These are phyloP conservation scores for Drosophila aldrichi DNA, from an alignment of 2,888 invertebrate species.

Conservation along the genomic window DNA sequence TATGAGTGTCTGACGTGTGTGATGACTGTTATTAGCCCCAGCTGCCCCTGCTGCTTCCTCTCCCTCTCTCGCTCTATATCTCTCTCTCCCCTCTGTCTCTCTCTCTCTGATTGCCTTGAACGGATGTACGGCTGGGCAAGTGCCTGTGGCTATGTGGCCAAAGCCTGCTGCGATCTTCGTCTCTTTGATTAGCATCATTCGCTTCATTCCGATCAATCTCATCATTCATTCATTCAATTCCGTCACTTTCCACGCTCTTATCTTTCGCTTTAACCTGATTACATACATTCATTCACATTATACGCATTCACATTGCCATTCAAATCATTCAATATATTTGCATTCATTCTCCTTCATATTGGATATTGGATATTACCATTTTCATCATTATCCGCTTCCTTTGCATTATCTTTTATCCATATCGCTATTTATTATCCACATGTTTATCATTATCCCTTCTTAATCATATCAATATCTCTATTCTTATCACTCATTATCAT, in stretches of 20 bases:
- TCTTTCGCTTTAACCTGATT: neutral
- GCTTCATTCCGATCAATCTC: conserved; percentile 11
- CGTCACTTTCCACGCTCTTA: neutral
- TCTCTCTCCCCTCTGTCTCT: neutral
- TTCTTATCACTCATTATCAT: neutral
- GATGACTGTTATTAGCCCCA: conserved; percentile 82
- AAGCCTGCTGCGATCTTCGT: conserved; percentile 1
- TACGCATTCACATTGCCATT: neutral
- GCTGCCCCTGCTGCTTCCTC: conserved; percentile 34
- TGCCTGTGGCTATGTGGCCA: conserved; percentile 28
- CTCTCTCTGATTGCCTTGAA: conserved; percentile 37
- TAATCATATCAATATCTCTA: no score
- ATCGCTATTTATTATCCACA: neutral
- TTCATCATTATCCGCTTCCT: no score
- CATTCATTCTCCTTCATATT: neutral
- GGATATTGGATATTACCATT: no score
- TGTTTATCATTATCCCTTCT: neutral
- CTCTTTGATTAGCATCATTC: conserved; percentile 11
- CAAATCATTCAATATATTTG: neutral
- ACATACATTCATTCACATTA: neutral
- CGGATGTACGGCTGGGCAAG: conserved; percentile 59
- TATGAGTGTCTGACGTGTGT: conserved; percentile 81
- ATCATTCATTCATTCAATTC: conserved; percentile 20
- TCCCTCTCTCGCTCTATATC: neutral
- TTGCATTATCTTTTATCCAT: no score